Percentiles rank a stretch among this genome's conserved stretches.
Evolutionary conservation across 2,888 invertebrate genomes (phyloP).

Genomic region (Coenonympha arcania): DNA sequence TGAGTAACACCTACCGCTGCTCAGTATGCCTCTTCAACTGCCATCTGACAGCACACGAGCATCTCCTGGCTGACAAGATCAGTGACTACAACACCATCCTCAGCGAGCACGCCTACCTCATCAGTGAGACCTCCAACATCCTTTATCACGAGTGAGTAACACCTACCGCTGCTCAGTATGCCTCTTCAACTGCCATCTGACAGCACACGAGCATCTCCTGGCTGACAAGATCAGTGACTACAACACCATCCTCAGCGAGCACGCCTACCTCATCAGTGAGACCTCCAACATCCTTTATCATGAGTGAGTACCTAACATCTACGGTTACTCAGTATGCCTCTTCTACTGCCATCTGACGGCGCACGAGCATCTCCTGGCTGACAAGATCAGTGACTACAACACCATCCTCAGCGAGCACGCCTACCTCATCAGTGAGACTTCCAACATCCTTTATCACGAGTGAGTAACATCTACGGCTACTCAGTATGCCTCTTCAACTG

Average conservation of each 20-base stretch:
- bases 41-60: constrained; percentile 92
- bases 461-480: constrained; percentile 87
- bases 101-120: constrained; percentile 85
- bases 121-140: constrained; percentile 84
- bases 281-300: constrained; percentile 91
- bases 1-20: constrained; percentile 88
- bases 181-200: constrained; percentile 91
- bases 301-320: constrained; percentile 89
- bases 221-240: constrained; percentile 90
- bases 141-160: constrained; percentile 91
- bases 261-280: constrained; percentile 83
- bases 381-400: constrained; percentile 90
- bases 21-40: constrained; percentile 91
- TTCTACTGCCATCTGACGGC: constrained; percentile 93
- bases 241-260: constrained; percentile 87
- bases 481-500: constrained; percentile 91
- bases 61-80: constrained; percentile 85
- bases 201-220: constrained; percentile 89
- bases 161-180: constrained; percentile 91
- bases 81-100: constrained; percentile 91
- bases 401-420: constrained; percentile 87
- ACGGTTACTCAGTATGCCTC: constrained; percentile 90
- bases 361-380: constrained; percentile 86
- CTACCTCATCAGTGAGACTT: constrained; percentile 84
- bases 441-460: constrained; percentile 93